phyloP scores from a whole-genome alignment of 2,113 vertebrate genomes.

The Dromaius novaehollandiae region DNA sequence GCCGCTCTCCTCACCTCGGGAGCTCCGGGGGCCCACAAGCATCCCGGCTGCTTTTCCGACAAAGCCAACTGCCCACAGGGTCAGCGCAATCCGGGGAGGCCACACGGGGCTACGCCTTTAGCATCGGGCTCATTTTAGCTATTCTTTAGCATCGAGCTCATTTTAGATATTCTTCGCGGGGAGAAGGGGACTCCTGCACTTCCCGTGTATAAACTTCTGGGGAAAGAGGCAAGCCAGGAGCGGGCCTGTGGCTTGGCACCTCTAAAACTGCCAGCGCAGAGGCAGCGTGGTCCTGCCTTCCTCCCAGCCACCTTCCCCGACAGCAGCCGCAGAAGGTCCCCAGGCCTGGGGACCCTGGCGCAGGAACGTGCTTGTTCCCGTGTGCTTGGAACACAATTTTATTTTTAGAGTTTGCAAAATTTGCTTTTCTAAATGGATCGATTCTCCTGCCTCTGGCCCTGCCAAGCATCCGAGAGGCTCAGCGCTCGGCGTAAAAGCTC shows the following conservation, averaged over 20 bases:
- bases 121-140: not conserved
- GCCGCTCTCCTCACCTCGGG: no score
- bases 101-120: no score
- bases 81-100: no score
- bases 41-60: no score
- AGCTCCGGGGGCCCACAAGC: no score
- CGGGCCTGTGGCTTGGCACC: not conserved
- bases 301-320: not conserved
- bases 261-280: no score
- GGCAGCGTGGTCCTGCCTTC: not conserved
- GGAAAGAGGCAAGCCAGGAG: no score
- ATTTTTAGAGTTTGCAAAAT: not conserved
- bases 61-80: no score
- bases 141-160: not conserved
- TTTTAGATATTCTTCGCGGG: not conserved
- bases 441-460: not conserved
- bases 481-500: not conserved
- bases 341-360: fast-evolving
- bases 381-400: not conserved
- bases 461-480: fast-evolving
- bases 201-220: no score
- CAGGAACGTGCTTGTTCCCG: not conserved
- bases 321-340: not conserved
- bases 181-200: fast-evolving
- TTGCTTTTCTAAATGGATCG: not conserved